phyloP scores from a whole-genome alignment of 2,797 vertebrate species.

The Siniperca undulata region DNA sequence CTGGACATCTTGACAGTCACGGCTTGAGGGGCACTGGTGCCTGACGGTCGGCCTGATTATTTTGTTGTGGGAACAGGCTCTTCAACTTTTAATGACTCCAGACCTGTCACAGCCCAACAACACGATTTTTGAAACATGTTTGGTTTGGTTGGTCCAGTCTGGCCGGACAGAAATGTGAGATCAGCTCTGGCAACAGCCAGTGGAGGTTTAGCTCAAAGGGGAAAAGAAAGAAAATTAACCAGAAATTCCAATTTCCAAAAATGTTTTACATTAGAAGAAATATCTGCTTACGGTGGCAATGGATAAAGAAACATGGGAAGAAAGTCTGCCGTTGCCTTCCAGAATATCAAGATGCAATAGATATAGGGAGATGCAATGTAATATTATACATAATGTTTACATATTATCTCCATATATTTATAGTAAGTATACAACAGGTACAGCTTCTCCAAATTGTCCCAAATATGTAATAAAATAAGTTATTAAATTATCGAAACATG shows the following conservation, averaged over 20 bases:
- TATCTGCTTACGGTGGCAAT: no score
- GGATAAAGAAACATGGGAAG: no score
- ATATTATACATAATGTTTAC: no score
- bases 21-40: background rate
- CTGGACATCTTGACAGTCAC: background rate
- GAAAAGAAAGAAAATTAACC: background rate
- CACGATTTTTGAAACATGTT: background rate
- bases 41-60: background rate
- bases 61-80: constrained; percentile 1
- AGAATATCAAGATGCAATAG: no score
- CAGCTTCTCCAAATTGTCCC: no score
- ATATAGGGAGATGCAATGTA: no score
- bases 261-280: background rate
- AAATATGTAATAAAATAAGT: no score
- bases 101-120: background rate
- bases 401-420: no score
- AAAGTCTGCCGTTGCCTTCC: no score
- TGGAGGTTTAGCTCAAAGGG: background rate
- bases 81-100: constrained; percentile 4
- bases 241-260: background rate
- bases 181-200: background rate
- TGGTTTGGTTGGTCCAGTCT: background rate
- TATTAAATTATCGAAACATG: no score
- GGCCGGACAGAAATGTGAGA: background rate
- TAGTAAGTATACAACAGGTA: no score